phyloP scores from a whole-genome alignment of 1,140 invertebrate genomes.

The Trachymyrmex cornetzi region DNA sequence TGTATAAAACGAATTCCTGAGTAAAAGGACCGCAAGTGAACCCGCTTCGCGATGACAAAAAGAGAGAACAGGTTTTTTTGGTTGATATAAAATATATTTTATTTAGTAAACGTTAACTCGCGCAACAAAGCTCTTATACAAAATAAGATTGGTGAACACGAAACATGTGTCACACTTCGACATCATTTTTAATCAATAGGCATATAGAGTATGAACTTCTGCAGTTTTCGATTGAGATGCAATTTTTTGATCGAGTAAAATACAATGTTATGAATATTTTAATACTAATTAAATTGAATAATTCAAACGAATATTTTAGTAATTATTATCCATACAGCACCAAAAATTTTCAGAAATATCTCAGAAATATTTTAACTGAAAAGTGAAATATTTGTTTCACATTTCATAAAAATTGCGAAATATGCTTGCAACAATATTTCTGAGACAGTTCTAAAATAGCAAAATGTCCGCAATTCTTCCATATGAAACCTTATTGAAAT shows the following conservation, averaged over 20 bases:
- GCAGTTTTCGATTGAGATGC: not conserved
- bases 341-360: too few relatives aligned
- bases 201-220: not conserved
- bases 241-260: not conserved
- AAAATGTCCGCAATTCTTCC: too few relatives aligned
- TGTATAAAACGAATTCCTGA: not conserved
- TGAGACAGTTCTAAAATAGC: too few relatives aligned
- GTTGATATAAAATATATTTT: constrained; percentile 53
- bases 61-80: not conserved
- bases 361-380: too few relatives aligned
- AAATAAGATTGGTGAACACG: not conserved
- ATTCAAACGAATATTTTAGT: not conserved
- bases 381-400: too few relatives aligned
- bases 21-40: not conserved
- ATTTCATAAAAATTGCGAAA: too few relatives aligned
- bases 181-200: not conserved
- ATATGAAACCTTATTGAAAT: too few relatives aligned
- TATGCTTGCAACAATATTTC: too few relatives aligned
- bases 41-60: not conserved
- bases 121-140: constrained; percentile 7
- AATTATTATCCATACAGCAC: too few relatives aligned
- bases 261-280: constrained; percentile 2
- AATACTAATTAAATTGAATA: not conserved
- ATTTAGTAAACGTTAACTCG: constrained; percentile 34
- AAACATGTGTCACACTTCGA: not conserved